Evolutionary conservation across 2,797 vertebrate genomes (phyloP).

Genomic region (Artibeus jamaicensis): DNA sequence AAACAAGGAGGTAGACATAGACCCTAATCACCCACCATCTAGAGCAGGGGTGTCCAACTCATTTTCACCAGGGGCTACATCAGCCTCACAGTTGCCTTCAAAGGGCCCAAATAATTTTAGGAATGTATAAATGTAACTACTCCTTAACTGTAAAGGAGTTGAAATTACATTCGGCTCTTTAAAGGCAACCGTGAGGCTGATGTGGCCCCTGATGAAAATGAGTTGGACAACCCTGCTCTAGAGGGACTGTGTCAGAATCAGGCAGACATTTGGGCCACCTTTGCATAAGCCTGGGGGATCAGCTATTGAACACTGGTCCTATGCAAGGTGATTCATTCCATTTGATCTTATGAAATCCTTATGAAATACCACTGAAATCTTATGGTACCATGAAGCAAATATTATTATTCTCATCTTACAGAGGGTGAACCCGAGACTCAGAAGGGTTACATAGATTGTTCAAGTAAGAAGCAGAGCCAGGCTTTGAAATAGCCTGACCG

Average conservation of each 20-base stretch:
- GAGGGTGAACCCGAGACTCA: constrained; percentile 14
- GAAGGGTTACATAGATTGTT: constrained; percentile 22
- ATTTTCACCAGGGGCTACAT: too few relatives aligned
- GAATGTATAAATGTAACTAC: too few relatives aligned
- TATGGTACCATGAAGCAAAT: not conserved
- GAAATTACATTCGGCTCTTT: too few relatives aligned
- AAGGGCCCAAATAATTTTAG: too few relatives aligned
- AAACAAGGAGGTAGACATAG: not conserved
- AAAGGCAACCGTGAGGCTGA: too few relatives aligned
- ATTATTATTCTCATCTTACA: constrained; percentile 39
- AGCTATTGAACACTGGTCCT: not conserved
- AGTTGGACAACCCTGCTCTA: not conserved
- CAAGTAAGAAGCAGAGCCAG: not conserved
- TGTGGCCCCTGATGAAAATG: too few relatives aligned
- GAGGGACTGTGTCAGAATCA: not conserved
- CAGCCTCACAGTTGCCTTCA: too few relatives aligned
- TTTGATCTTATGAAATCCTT: not conserved
- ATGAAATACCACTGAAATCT: not conserved
- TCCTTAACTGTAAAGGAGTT: too few relatives aligned
- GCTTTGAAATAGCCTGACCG: not conserved
- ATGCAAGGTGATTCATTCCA: not conserved
- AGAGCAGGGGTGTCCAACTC: not conserved
- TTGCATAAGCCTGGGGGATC: not conserved
- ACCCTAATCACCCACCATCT: not conserved
- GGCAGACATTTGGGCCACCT: not conserved